A percentile compares a stretch with the other conserved stretches of the same genome.
Evolutionary conservation across 1,140 invertebrate genomes (phyloP).

Genomic region (Dinoponera quadriceps): DNA sequence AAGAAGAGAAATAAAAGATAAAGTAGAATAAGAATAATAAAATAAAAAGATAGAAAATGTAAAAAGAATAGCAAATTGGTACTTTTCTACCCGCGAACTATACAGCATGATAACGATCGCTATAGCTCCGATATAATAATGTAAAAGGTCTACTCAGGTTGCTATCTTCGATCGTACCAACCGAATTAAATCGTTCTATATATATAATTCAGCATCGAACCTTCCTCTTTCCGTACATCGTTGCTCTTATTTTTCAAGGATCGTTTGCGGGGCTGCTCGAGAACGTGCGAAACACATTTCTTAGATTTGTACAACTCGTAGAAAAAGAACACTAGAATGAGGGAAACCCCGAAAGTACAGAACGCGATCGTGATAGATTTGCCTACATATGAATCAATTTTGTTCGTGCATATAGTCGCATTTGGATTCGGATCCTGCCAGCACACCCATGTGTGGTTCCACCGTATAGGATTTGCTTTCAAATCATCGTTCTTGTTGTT

Average conservation of each 20-base stretch:
- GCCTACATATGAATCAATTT: constrained; percentile 27
- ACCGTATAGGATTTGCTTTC: constrained; percentile 86
- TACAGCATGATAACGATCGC: background rate
- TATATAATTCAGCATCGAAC: background rate
- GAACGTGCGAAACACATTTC: too few relatives aligned
- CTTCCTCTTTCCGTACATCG: background rate
- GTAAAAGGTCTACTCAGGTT: background rate
- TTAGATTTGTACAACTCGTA: too few relatives aligned
- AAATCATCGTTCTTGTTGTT: constrained; percentile 86
- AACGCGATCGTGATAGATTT: background rate
- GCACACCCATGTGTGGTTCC: constrained; percentile 86
- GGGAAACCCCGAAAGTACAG: too few relatives aligned
- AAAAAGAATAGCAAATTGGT: background rate
- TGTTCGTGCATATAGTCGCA: constrained; percentile 8
- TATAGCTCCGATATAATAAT: background rate
- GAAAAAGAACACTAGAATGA: too few relatives aligned
- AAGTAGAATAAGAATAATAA: too few relatives aligned
- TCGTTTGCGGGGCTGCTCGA: too few relatives aligned
- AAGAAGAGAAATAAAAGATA: too few relatives aligned
- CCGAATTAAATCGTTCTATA: background rate
- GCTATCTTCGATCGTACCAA: background rate
- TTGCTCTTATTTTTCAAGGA: background rate
- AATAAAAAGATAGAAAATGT: too few relatives aligned
- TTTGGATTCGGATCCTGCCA: constrained; percentile 84
- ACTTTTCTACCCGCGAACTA: background rate